Evolutionary conservation across 1,140 invertebrate genomes (phyloP).

Genomic region (Anastrepha ludens): DNA sequence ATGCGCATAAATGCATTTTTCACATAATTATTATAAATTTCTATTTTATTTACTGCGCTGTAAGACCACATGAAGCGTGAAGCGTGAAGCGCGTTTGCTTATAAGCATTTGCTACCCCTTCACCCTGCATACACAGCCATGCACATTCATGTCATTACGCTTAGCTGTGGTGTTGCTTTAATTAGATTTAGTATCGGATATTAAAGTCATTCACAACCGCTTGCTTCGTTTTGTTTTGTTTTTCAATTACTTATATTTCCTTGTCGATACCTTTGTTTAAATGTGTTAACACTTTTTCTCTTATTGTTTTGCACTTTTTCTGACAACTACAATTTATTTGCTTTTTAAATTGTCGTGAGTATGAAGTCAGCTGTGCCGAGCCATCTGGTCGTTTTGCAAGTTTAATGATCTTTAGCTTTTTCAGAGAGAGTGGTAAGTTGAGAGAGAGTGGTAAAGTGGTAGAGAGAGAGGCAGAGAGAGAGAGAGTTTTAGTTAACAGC

Average conservation of each 20-base stretch:
- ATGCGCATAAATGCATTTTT: slow-evolving; percentile 28
- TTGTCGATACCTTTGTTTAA: no score
- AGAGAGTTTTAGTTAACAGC: neutral
- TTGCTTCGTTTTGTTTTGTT: neutral
- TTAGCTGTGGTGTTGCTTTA: neutral
- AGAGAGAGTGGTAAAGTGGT: no score
- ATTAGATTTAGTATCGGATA: neutral
- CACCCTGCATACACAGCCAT: neutral
- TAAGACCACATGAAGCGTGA: neutral
- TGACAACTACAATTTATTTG: neutral
- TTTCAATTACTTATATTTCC: neutral
- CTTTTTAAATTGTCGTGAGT: neutral
- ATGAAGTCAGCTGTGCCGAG: neutral
- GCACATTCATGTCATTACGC: neutral
- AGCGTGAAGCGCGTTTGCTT: neutral
- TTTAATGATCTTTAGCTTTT: neutral
- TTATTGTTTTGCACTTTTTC: no score
- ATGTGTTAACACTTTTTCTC: no score
- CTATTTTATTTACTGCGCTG: neutral
- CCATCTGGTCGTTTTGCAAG: neutral
- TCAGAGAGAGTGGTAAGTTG: neutral
- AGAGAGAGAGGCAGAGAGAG: no score
- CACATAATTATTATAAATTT: slow-evolving; percentile 1
- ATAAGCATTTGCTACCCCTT: neutral
- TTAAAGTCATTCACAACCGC: neutral